Base-by-base conservation (phyloP, 2,113 vertebrate species). In the Recurvirostra avosetta region DNA sequence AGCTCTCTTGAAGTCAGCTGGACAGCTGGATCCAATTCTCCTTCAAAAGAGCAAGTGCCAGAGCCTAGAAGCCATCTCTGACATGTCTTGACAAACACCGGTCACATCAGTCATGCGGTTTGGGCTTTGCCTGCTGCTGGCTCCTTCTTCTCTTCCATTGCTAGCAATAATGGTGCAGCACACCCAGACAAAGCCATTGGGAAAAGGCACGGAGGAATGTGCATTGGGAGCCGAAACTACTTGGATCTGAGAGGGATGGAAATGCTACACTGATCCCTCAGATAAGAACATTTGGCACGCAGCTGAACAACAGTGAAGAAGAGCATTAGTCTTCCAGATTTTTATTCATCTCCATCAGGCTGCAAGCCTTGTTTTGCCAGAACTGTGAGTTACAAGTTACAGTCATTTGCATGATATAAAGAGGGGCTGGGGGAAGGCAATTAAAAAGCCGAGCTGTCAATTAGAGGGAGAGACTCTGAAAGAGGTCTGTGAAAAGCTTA, bases 251-350 rank as follows among this genome's bases (percentile, higher is more conserved):
- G 1, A 66, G 40, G 15, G 45, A 38, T 58, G 55, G 63, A 86
- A 95, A 58, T 3, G n/a, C 25, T 55, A 9, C 58, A 38, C 8
- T n/a, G 79, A 88, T 83, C 43, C 4, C 2, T 61, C 43, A 47
- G 77, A 93, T 59, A 47, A 56, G 63, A 93, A 88, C 82, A 73
- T 88, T 88, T 88, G 94, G 88, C 71, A 83, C 0, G 1, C 67
- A 76, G 78, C 55, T 94, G 75, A 86, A 30, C 3, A 10, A 56
- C 12, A 26, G 63, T 6, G n/a, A 92, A 77, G 52, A 84, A 72
- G 67, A 76, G 59, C 75, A 38, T 86, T 66, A 62, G 40, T 86
- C 40, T 92, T 92, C 88, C 92, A 86, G 86, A 76, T 66, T 97
- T 93, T 90, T 76, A 80, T 86, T 88, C 88, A 73, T 62, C 63